Evolutionary conservation across 2,888 invertebrate species (phyloP).

Genomic region (Ochropleura leucogaster): DNA sequence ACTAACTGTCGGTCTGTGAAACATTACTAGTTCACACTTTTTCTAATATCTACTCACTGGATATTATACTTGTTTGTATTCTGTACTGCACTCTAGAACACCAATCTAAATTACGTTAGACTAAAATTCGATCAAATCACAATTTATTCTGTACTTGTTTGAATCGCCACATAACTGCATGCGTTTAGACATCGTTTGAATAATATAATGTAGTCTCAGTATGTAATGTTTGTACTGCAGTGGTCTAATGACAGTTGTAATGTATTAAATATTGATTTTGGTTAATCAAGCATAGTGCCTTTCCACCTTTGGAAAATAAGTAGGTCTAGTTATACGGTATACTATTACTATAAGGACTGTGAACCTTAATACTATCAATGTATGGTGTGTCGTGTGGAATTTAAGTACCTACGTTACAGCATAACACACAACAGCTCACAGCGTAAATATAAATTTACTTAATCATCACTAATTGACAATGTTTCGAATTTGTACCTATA

Average conservation of each 20-base stretch:
- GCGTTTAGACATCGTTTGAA: slow-evolving; percentile 55
- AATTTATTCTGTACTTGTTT: slow-evolving; percentile 58
- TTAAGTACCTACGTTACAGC: slow-evolving; percentile 62
- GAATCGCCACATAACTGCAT: slow-evolving; percentile 58
- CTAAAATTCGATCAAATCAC: slow-evolving; percentile 57
- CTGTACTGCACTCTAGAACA: slow-evolving; percentile 73
- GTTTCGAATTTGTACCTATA: slow-evolving; percentile 80
- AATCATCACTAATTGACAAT: slow-evolving; percentile 68
- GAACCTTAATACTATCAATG: slow-evolving; percentile 67
- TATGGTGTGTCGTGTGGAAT: slow-evolving; percentile 67
- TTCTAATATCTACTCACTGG: slow-evolving; percentile 62
- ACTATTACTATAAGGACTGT: slow-evolving; percentile 71
- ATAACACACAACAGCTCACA: slow-evolving; percentile 64
- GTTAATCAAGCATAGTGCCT: slow-evolving; percentile 88
- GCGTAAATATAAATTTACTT: slow-evolving; percentile 66
- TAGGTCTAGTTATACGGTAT: slow-evolving; percentile 75
- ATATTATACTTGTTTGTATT: slow-evolving; percentile 68
- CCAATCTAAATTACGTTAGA: slow-evolving; percentile 67
- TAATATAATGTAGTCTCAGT: slow-evolving; percentile 48
- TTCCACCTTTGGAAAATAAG: slow-evolving; percentile 81
- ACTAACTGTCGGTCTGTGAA: slow-evolving; percentile 71
- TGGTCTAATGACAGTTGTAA: slow-evolving; percentile 54
- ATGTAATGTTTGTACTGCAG: slow-evolving; percentile 49
- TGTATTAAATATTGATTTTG: slow-evolving; percentile 66
- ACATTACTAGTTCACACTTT: slow-evolving; percentile 68